Evolutionary conservation across 2,113 vertebrate genomes (phyloP).

Genomic region (Ondatra zibethicus): DNA sequence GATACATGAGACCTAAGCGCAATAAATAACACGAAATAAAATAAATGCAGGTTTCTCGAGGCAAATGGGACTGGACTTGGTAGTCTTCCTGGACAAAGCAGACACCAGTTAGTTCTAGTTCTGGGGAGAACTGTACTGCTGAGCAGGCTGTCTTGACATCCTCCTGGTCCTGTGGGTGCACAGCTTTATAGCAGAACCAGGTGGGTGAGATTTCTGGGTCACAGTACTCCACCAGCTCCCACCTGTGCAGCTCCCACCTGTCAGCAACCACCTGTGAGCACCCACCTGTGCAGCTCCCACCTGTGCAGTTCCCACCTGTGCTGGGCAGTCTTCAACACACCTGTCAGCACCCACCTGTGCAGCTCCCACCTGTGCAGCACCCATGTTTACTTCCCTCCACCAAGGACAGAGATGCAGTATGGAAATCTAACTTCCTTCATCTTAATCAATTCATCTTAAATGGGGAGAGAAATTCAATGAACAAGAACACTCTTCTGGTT

Average conservation of each 20-base stretch:
- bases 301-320: too few relatives aligned
- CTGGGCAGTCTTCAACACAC: too few relatives aligned
- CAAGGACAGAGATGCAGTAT: background rate
- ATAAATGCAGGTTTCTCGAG: background rate
- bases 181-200: background rate
- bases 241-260: too few relatives aligned
- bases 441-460: background rate
- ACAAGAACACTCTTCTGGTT: slow-evolving; percentile 2
- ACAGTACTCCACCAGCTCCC: background rate
- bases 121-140: background rate
- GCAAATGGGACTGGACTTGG: background rate
- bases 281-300: too few relatives aligned
- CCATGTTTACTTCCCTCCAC: background rate
- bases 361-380: background rate
- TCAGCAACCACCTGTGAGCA: too few relatives aligned
- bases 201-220: accelerated
- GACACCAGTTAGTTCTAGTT: background rate
- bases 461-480: background rate
- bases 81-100: background rate
- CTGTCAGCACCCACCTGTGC: too few relatives aligned
- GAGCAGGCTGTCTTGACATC: background rate
- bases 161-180: accelerated
- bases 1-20: too few relatives aligned
- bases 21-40: background rate
- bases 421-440: background rate